Evolutionary conservation across 1,140 invertebrate genomes (phyloP), one percentile per base, ranked within the genome.

Genomic region (Trichonephila inaurata): DNA sequence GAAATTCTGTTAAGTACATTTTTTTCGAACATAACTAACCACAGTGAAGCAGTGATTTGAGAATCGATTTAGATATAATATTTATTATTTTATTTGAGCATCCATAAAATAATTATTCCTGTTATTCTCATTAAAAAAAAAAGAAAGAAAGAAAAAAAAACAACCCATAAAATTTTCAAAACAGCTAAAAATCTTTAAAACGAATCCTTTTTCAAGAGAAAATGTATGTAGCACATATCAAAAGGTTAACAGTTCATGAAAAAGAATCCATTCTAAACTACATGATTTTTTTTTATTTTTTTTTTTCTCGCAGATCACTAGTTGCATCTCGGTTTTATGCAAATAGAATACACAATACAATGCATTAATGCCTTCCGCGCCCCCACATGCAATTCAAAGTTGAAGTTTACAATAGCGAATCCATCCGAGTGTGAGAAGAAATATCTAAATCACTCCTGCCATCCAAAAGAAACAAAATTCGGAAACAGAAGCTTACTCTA

Each of bases 401-500:
- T 12, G n/a, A 14, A 69, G 66, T n/a, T 21, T 24, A 69, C 24
- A 69, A 69, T 69, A 69, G 66, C 66, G 72, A 77, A 77, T 18
- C 64, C 33, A 61, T 16, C 64, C 64, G 72, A 28, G 89, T 77
- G 64, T 18, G 72, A 81, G 24, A 18, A 77, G 72, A 90, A 81
- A 40, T 16, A 58, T 72, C 66, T 66, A 40, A 77, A 81, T 24
- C 69, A 24, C 64, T 90, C 72, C 16, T 81, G 69, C 21, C 72
- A 89, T 89, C 64, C 58, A 7, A 60, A 58, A 58, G 72, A 69
- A 61, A 33, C 44, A 66, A 44, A 69, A 72, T 90, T 81, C 64
- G 33, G 51, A 81, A 90, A 28, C 89, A 61, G 24, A 81, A 90
- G 69, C 72, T 90, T 81, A 89, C 66, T 89, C 88, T 89, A 89